Evolutionary conservation across 2,113 vertebrate genomes (phyloP).

Genomic region (Pseudopipra pipra): DNA sequence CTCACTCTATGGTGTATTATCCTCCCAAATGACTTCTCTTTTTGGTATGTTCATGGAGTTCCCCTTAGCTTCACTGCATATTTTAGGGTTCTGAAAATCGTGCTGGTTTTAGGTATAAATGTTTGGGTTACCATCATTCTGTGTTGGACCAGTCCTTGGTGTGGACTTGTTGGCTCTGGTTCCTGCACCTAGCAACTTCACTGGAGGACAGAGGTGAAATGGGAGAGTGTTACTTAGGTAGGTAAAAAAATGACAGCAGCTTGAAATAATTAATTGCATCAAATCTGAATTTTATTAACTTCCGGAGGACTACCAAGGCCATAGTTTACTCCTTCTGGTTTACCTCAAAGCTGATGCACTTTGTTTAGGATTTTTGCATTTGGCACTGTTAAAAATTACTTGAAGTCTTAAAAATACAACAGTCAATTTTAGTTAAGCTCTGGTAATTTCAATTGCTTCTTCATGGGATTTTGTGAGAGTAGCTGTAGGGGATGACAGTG

Average conservation of each 20-base stretch:
- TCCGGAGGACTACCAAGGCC: background rate
- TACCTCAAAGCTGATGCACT: background rate
- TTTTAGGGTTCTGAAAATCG: background rate
- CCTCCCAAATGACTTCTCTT: background rate
- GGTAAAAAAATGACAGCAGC: background rate
- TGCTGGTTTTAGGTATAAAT: background rate
- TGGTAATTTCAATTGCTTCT: background rate
- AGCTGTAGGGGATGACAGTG: background rate
- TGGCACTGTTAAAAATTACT: background rate
- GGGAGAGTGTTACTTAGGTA: background rate
- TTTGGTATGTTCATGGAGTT: fast-evolving
- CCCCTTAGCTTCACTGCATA: background rate
- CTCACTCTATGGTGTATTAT: background rate
- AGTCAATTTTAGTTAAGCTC: background rate
- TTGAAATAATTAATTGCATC: background rate
- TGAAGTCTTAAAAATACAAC: background rate
- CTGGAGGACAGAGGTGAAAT: background rate
- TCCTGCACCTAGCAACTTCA: background rate
- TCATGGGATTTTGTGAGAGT: background rate
- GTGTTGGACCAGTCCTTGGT: background rate
- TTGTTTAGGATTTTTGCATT: background rate
- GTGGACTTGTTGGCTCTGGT: background rate
- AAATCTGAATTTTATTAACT: background rate
- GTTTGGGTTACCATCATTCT: background rate
- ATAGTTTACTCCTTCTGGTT: background rate